phyloP scores from a whole-genome alignment of 2,888 invertebrate genomes.

The Caenorhabditis uteleia region DNA sequence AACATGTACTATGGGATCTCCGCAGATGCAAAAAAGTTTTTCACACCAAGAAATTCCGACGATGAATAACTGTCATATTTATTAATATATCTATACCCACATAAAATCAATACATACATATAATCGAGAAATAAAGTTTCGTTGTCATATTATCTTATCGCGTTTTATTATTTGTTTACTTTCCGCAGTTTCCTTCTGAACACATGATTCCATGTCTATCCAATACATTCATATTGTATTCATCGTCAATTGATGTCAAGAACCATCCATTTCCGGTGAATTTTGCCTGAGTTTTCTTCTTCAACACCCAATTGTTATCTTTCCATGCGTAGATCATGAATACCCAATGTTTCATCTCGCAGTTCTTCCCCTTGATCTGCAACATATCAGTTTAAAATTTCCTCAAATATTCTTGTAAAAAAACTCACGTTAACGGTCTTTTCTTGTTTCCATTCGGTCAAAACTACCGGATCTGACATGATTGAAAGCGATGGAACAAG shows the following conservation, averaged over 20 bases:
- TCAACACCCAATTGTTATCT: conserved; percentile 39
- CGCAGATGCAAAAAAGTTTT: conserved; percentile 20
- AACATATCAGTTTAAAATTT: conserved; percentile 2
- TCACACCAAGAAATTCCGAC: conserved; percentile 21
- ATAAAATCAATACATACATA: neutral
- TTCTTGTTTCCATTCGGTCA: conserved; percentile 25
- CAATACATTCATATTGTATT: conserved; percentile 28
- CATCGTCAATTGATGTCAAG: conserved; percentile 25
- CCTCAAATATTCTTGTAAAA: neutral
- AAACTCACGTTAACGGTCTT: conserved; percentile 32
- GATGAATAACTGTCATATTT: conserved; percentile 11
- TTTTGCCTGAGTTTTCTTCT: conserved; percentile 45
- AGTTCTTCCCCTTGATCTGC: conserved; percentile 43
- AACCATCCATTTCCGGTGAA: conserved; percentile 49
- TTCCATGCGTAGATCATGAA: conserved; percentile 43
- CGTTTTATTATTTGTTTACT: conserved; percentile 25
- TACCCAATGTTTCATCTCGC: conserved; percentile 47
- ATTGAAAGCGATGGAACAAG: conserved; percentile 32
- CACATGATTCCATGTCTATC: conserved; percentile 48
- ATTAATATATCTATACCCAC: conserved; percentile 8
- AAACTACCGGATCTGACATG: conserved; percentile 40
- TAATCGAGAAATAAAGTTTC: neutral
- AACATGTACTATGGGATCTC: conserved; percentile 10
- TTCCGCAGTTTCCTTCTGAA: conserved; percentile 50
- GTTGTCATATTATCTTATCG: conserved; percentile 5